These are phyloP conservation scores for Percina caprodes DNA, from an alignment of 2,113 vertebrate species.

Conservation along the genomic window DNA sequence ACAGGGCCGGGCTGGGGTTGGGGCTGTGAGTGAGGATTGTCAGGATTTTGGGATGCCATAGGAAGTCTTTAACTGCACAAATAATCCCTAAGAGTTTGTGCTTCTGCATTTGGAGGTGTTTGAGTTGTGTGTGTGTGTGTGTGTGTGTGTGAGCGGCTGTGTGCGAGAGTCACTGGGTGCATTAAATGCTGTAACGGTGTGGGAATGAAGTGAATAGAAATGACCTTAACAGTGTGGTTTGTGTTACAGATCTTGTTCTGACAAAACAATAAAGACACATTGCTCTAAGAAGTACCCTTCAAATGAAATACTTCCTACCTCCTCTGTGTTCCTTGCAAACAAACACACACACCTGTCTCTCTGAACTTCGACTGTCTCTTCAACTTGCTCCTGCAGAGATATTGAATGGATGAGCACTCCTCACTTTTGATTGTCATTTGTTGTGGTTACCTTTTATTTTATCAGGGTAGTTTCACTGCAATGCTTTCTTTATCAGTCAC, in stretches of 20 bases:
- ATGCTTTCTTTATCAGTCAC: too few relatives aligned
- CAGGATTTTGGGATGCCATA: slow-evolving; percentile 38
- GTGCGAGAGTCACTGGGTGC: neutral
- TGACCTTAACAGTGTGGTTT: slow-evolving; percentile 10
- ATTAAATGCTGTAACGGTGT: neutral
- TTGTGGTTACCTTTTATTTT: too few relatives aligned
- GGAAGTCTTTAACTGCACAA: slow-evolving; percentile 16
- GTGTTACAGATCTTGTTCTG: neutral
- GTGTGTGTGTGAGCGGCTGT: slow-evolving; percentile 10
- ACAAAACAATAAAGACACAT: slow-evolving; percentile 16
- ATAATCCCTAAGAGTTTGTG: neutral
- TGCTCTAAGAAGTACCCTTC: neutral
- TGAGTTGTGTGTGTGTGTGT: slow-evolving; percentile 5
- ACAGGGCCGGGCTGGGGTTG: slow-evolving; percentile 25
- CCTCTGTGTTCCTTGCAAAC: neutral
- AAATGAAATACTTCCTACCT: neutral
- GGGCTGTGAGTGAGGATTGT: neutral
- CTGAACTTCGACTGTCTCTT: neutral
- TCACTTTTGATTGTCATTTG: neutral
- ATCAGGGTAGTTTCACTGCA: too few relatives aligned
- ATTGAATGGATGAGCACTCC: neutral
- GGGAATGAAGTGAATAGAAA: slow-evolving; percentile 23
- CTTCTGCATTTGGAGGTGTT: slow-evolving; percentile 2
- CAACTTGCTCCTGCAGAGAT: neutral
- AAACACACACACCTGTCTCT: neutral